These are phyloP conservation scores for Zingel zingel DNA, from an alignment of 2,113 vertebrate species.

Conservation along the genomic window DNA sequence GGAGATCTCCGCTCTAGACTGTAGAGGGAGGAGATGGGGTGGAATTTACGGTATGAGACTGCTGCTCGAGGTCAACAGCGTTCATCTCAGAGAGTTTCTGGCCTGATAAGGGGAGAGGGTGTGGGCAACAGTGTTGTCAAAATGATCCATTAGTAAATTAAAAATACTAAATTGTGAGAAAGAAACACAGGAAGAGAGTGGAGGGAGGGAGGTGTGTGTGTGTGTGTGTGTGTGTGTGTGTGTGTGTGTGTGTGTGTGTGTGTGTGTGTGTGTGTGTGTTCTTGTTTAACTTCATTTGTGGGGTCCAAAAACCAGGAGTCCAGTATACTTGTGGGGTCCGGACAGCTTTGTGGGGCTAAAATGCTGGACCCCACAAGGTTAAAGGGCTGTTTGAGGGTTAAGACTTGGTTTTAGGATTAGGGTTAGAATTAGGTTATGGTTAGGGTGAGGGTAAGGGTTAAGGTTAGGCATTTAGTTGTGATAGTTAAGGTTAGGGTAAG, in stretches of 20 bases:
- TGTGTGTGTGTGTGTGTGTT: constrained; percentile 11
- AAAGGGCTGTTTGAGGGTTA: too few relatives aligned
- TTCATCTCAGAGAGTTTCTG: constrained; percentile 19
- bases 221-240: constrained; percentile 4
- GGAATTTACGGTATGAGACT: constrained; percentile 23
- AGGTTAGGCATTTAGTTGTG: too few relatives aligned
- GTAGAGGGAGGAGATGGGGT: not conserved
- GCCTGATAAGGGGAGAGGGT: constrained; percentile 7
- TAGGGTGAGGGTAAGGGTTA: too few relatives aligned
- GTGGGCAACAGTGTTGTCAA: constrained; percentile 56
- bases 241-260: constrained; percentile 2
- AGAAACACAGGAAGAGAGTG: not conserved
- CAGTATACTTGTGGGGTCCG: too few relatives aligned
- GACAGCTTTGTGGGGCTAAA: too few relatives aligned
- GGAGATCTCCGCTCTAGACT: not conserved
- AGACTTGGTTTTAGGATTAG: too few relatives aligned
- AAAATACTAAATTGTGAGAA: constrained; percentile 47
- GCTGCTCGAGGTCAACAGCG: constrained; percentile 49
- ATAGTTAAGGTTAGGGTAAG: too few relatives aligned
- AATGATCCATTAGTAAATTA: constrained; percentile 75
- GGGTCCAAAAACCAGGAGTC: too few relatives aligned
- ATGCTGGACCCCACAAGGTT: too few relatives aligned
- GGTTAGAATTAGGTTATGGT: too few relatives aligned
- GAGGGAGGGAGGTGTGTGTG: not conserved
- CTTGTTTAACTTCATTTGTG: too few relatives aligned